These are phyloP conservation scores for Parnassius orleans DNA, from an alignment of 2,888 invertebrate species.

Conservation along the genomic window DNA sequence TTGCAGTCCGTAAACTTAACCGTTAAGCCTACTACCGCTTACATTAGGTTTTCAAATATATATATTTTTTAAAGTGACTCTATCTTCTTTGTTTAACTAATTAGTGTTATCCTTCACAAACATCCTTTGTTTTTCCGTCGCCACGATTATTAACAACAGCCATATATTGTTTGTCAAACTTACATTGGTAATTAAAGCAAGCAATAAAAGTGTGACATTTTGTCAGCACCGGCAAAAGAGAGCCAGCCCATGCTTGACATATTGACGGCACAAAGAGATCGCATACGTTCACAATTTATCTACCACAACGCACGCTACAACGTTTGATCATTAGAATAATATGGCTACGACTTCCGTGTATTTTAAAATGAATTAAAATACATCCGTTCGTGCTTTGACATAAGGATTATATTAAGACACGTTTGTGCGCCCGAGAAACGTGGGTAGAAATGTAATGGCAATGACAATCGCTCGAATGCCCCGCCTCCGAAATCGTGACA, in stretches of 20 bases:
- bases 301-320: slow-evolving; percentile 45
- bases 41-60: too few relatives aligned
- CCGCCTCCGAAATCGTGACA: slow-evolving; percentile 33
- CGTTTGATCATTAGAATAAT: slow-evolving; percentile 46
- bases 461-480: slow-evolving; percentile 30
- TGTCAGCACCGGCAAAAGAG: slow-evolving; percentile 58
- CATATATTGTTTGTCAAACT: slow-evolving; percentile 24
- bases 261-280: slow-evolving; percentile 77
- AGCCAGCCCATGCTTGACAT: slow-evolving; percentile 60
- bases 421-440: slow-evolving; percentile 17
- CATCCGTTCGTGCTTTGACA: slow-evolving; percentile 16
- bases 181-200: slow-evolving; percentile 31
- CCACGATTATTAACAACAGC: slow-evolving; percentile 20
- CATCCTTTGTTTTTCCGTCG: slow-evolving; percentile 7
- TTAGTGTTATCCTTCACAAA: slow-evolving; percentile 1
- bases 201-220: slow-evolving; percentile 51
- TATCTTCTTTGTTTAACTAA: not conserved
- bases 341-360: slow-evolving; percentile 46
- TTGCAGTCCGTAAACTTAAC: too few relatives aligned
- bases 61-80: too few relatives aligned
- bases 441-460: slow-evolving; percentile 33
- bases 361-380: slow-evolving; percentile 22
- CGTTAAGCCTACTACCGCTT: too few relatives aligned
- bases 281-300: slow-evolving; percentile 63
- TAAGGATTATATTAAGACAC: slow-evolving; percentile 22